These are phyloP conservation scores for Chondrosia reniformis DNA, from an alignment of 37 sponge, comb jelly and placozoan species.

Conservation along the genomic window DNA sequence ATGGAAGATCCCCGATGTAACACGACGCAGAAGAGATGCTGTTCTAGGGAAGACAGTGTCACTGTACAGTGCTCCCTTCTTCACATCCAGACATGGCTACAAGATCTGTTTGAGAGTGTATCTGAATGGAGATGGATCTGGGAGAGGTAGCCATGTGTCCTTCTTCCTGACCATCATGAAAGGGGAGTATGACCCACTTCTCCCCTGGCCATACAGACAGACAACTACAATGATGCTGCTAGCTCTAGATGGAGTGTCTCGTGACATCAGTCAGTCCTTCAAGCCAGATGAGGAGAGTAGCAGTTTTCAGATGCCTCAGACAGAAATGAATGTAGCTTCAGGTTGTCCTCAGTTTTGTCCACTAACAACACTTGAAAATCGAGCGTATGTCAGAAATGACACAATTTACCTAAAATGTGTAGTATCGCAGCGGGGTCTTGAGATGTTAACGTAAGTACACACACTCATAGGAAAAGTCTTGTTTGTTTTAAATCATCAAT, in stretches of 20 bases:
- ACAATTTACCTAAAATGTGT: conserved; percentile 70
- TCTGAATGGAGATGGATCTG: conserved; percentile 83
- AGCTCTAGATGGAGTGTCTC: conserved; percentile 48
- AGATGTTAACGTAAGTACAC: conserved; percentile 2
- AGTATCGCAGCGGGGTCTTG: conserved; percentile 28
- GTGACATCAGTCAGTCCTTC: conserved; percentile 66
- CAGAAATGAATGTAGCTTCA: conserved; percentile 83
- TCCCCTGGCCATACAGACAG: conserved; percentile 81
- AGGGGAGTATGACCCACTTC: conserved; percentile 83
- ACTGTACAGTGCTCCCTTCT: conserved; percentile 84
- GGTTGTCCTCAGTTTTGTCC: conserved; percentile 85
- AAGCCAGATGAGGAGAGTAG: conserved; percentile 53
- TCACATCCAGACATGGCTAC: conserved; percentile 76
- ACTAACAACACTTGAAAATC: conserved; percentile 44
- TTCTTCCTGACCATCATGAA: conserved; percentile 81
- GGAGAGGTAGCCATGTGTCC: conserved; percentile 64
- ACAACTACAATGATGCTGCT: conserved; percentile 60
- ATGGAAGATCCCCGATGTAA: conserved; percentile 83
- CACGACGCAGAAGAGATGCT: conserved; percentile 64
- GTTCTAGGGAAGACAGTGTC: conserved; percentile 62
- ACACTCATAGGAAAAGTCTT: no score
- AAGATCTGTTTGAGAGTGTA: conserved; percentile 78
- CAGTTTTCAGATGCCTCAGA: conserved; percentile 61
- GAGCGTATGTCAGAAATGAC: conserved; percentile 63
- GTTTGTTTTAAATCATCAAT: no score